Conservation (phyloP, 1,140 invertebrate species). For the Nixonia krombeini region DNA sequence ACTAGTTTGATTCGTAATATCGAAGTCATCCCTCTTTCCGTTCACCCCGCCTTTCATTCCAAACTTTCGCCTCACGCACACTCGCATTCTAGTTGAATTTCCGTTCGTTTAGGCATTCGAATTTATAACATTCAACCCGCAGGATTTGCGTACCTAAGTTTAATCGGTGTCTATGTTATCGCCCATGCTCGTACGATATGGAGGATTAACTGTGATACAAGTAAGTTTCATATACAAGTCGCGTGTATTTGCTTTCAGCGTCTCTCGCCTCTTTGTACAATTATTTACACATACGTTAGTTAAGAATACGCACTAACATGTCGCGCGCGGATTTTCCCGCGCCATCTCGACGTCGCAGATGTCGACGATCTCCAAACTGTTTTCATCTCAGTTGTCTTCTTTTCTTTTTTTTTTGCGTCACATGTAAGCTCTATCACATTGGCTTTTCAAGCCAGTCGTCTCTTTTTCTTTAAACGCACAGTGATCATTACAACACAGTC, state of each 20-base stretch:
- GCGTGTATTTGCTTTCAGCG: too few species aligned
- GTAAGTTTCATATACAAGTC: conserved; percentile 67
- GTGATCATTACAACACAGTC: conserved; percentile 50
- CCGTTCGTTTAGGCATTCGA: too few species aligned
- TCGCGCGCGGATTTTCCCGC: conserved; percentile 41
- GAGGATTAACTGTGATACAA: conserved; percentile 65
- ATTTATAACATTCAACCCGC: too few species aligned
- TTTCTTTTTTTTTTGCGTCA: conserved; percentile 54
- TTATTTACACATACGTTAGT: too few species aligned
- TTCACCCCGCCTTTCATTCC: conserved; percentile 28
- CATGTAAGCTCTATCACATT: conserved; percentile 72
- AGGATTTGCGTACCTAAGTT: too few species aligned
- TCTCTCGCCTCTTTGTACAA: conserved; percentile 62
- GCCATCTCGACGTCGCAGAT: too few species aligned
- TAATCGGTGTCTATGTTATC: conserved; percentile 52
- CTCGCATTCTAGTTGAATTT: conserved; percentile 41
- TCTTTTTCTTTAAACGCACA: conserved; percentile 49
- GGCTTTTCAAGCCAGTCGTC: conserved; percentile 69
- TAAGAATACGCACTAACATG: too few species aligned
- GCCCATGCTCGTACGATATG: conserved; percentile 52
- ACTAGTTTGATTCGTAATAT: conserved; percentile 69
- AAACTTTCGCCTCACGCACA: too few species aligned
- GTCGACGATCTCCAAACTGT: conserved; percentile 28
- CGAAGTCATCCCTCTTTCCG: conserved; percentile 53
- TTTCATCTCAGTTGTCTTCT: conserved; percentile 30